Percentiles rank a stretch among this genome's conserved stretches.
phyloP scores from a whole-genome alignment of 2,113 vertebrate genomes.

The Triplophysa siluroides region DNA sequence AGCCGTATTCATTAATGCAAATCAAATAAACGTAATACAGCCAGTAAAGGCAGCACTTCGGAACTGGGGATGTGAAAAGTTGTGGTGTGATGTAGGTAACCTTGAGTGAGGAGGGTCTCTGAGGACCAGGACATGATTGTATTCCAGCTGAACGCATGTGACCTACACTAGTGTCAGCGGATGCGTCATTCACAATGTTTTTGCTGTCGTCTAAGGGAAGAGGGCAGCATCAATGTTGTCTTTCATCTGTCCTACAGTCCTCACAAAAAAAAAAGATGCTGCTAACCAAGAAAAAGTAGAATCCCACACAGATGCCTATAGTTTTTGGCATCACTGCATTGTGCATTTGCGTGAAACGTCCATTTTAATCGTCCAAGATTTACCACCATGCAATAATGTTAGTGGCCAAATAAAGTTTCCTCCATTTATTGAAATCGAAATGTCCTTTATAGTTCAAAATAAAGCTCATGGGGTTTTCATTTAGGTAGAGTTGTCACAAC shows the following conservation, averaged over 20 bases:
- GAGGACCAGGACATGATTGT: not conserved
- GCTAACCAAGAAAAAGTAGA: not conserved
- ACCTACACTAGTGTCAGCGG: not conserved
- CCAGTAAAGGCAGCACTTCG: conserved; percentile 7
- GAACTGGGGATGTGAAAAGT: not conserved
- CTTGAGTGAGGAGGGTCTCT: conserved; percentile 21
- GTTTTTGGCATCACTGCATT: not conserved
- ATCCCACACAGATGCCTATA: not conserved
- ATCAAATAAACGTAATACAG: conserved; percentile 34
- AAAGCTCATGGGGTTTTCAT: no score
- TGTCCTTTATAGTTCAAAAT: no score
- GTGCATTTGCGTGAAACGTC: not conserved
- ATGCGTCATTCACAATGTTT: not conserved
- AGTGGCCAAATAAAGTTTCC: no score
- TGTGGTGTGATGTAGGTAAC: conserved; percentile 22
- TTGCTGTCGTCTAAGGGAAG: not conserved
- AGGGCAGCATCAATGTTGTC: not conserved
- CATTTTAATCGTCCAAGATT: no score
- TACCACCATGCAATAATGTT: no score
- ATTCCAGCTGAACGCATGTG: not conserved
- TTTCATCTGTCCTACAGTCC: conserved; percentile 9
- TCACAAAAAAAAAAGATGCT: not conserved
- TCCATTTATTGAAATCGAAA: no score
- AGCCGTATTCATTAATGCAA: conserved; percentile 8
- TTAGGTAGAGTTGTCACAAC: no score